Evolutionary conservation across 2,888 invertebrate species (phyloP), one percentile per base, ranked within the genome.

Genomic region (Apotomis capreana): DNA sequence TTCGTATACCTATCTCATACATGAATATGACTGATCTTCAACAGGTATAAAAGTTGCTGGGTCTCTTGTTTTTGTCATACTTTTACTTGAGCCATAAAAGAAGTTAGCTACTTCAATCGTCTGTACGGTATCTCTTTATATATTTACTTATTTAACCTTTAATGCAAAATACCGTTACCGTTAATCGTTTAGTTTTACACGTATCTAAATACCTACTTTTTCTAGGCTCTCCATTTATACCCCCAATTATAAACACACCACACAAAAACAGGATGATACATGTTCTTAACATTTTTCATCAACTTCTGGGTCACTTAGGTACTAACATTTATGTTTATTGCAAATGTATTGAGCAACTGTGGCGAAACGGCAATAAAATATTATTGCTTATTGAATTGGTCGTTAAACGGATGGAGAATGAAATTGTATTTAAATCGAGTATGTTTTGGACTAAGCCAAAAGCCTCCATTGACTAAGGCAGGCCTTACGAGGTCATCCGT

Each of bases 141-240:
- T 26, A 26, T 26, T 26, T 2, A 26, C 26, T 26, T 26, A 26
- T 26, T 26, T 26, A 26, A 26, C 26, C 26, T 26, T 26, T 2
- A 26, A 26, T 26, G 26, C 26, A 26, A 26, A 26, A 26, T 26
- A 15, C 15, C 87, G 76, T 1, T 74, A 9, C 0, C 76, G 71
- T 3, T 80, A 77, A 4, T 40, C 0, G 40, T 40, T 6, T 5
- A 40, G 40, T 6, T 40, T 5, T 40, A 40, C 15, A 15, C 26
- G 6, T 40, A 40, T 6, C 6, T 6, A 40, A 40, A 40, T 40
- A 40, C 40, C 40, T 54, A 65, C 65, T 1, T n/a, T 3, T n/a
- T 0, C 36, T n/a, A 46, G 3, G 3, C 9, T 40, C 9, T 6
- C 65, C 54, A 55, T 36, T 44, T n/a, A 26, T 44, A 12, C 1